Conservation (phyloP, 2,797 vertebrate genomes). For the Diplodus sargus region DNA sequence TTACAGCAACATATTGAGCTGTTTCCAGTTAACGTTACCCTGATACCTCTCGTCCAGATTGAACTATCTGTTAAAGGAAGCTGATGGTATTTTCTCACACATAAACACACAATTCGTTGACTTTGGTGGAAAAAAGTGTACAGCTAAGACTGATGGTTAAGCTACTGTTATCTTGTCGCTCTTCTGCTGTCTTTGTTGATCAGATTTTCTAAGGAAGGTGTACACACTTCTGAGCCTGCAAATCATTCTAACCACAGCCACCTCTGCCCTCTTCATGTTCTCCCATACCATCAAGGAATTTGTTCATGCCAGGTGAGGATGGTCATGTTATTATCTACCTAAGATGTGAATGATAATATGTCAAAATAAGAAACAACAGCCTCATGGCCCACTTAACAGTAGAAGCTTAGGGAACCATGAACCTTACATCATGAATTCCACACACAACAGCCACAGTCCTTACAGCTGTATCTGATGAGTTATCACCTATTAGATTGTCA, state of each 20-base stretch:
- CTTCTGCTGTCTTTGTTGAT: not conserved
- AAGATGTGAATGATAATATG: not conserved
- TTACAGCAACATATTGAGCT: not conserved
- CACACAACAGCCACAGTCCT: too few relatives aligned
- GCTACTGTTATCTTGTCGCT: not conserved
- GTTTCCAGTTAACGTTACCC: not conserved
- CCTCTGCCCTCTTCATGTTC: constrained; percentile 90
- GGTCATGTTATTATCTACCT: fast-evolving
- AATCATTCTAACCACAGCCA: constrained; percentile 91
- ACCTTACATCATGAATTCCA: too few relatives aligned
- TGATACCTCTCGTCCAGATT: too few relatives aligned
- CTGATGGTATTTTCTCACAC: too few relatives aligned
- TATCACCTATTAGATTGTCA: too few relatives aligned
- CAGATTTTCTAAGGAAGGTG: constrained; percentile 95
- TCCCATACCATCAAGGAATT: constrained; percentile 87
- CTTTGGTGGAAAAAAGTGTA: not conserved
- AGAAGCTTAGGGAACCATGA: too few relatives aligned
- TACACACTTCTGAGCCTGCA: constrained; percentile 94
- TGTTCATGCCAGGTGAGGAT: constrained; percentile 90
- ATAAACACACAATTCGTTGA: too few relatives aligned
- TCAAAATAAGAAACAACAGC: not conserved
- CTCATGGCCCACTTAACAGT: too few relatives aligned
- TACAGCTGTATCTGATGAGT: too few relatives aligned
- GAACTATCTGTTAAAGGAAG: not conserved
- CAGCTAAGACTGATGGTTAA: not conserved